These are phyloP conservation scores for Coracias cyanogaster DNA, from an alignment of 2,797 vertebrate species.

Conservation along the genomic window DNA sequence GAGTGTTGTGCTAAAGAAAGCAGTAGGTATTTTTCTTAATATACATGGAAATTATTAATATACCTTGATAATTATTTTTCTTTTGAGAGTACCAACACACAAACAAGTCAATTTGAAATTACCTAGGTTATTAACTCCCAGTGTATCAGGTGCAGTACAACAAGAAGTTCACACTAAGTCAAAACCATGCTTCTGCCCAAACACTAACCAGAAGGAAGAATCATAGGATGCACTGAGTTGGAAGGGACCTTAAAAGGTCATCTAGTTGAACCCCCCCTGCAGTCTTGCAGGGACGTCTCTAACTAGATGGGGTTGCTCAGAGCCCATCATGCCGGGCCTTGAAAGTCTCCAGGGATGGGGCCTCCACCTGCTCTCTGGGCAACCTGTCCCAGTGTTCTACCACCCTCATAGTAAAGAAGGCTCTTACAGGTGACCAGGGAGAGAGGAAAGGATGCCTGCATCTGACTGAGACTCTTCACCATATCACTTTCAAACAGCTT, in stretches of 20 bases:
- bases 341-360: too few species aligned
- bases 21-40: neutral
- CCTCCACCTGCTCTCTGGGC: too few species aligned
- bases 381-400: too few species aligned
- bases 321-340: too few species aligned
- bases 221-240: too few species aligned
- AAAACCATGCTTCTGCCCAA: neutral
- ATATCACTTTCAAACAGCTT: neutral
- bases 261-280: too few species aligned
- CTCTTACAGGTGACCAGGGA: neutral
- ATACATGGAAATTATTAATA: neutral
- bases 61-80: neutral
- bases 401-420: too few species aligned
- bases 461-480: neutral
- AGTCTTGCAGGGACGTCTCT: too few species aligned
- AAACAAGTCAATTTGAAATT: neutral
- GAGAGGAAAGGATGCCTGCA: neutral
- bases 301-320: too few species aligned
- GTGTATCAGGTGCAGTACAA: neutral
- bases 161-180: neutral
- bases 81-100: neutral
- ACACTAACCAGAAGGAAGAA: neutral
- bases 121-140: neutral
- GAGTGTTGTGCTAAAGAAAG: rapidly evolving
- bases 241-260: too few species aligned